Conservation (phyloP, 2,113 vertebrate genomes). For the Megaceryle maxima region DNA sequence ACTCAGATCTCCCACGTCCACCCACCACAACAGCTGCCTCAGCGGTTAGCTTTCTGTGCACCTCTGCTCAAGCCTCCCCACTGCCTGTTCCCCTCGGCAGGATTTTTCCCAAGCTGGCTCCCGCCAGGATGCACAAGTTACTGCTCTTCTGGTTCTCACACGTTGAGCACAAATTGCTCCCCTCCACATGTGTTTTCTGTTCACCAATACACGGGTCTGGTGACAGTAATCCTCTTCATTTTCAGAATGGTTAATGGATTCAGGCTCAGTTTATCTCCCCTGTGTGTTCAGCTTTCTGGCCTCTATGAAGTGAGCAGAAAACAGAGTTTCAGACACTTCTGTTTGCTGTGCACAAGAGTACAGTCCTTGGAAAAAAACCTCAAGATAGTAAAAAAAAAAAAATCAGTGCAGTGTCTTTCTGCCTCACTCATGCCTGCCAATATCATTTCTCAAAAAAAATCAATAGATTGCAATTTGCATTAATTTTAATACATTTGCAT, state of each 20-base stretch:
- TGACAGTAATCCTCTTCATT: not conserved
- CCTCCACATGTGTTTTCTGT: not conserved
- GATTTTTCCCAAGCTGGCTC: not conserved
- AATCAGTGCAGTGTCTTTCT: slow-evolving; percentile 28
- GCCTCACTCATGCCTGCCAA: slow-evolving; percentile 57
- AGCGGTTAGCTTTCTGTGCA: not conserved
- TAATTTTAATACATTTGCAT: slow-evolving; percentile 70
- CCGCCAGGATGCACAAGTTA: not conserved
- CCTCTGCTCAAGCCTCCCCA: not conserved
- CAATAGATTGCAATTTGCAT: slow-evolving; percentile 74
- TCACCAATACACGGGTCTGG: not conserved
- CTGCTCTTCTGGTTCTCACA: not conserved
- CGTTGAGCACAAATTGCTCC: not conserved
- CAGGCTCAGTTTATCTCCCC: not conserved
- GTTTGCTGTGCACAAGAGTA: not conserved
- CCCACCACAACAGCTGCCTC: accelerated
- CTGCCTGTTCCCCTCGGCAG: not conserved
- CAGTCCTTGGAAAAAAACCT: slow-evolving; percentile 35
- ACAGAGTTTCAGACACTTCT: not conserved
- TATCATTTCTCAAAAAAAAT: slow-evolving; percentile 46
- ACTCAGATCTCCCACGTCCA: not conserved
- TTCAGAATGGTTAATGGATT: not conserved
- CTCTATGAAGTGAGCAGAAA: not conserved
- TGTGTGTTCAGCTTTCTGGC: not conserved
- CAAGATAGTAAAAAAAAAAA: slow-evolving; percentile 48